Evolutionary conservation across 2,797 vertebrate species (phyloP).

Genomic region (Siniperca scherzeri): DNA sequence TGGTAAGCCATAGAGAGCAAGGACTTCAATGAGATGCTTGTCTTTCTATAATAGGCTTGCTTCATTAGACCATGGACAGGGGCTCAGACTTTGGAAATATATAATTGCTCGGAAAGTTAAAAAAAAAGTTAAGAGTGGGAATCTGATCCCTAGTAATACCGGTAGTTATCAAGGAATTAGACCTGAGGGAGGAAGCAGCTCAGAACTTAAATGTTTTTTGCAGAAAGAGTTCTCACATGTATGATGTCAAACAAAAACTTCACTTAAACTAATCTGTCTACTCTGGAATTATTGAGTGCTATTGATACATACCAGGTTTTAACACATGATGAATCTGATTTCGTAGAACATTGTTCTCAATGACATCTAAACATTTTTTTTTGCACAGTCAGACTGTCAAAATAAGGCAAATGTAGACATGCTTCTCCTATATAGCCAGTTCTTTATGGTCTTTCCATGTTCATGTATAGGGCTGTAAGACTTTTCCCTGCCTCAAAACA

Average conservation of each 20-base stretch:
- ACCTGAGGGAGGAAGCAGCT: constrained; percentile 30
- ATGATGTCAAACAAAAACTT: constrained; percentile 25
- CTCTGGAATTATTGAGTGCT: constrained; percentile 9
- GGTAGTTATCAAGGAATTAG: constrained; percentile 38
- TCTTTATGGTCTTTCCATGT: constrained; percentile 41
- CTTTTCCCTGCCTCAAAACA: constrained; percentile 53
- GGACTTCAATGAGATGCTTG: constrained; percentile 60
- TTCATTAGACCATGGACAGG: constrained; percentile 45
- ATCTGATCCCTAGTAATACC: constrained; percentile 21
- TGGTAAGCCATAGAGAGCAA: constrained; percentile 39
- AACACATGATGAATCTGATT: not conserved
- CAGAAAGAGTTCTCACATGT: not conserved
- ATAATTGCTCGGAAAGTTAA: constrained; percentile 53
- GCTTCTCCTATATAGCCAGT: not conserved
- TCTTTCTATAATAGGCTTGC: constrained; percentile 45
- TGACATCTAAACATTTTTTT: not conserved
- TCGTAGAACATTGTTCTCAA: not conserved
- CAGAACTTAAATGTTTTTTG: constrained; percentile 2
- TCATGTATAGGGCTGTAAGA: constrained; percentile 20
- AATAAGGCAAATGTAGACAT: constrained; percentile 10
- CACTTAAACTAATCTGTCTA: not conserved
- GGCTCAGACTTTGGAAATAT: constrained; percentile 46
- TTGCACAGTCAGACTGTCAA: constrained; percentile 19
- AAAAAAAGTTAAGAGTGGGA: not conserved
- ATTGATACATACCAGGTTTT: constrained; percentile 3